Evolutionary conservation across 2,797 vertebrate species (phyloP).

Genomic region (Clarias fuscus): DNA sequence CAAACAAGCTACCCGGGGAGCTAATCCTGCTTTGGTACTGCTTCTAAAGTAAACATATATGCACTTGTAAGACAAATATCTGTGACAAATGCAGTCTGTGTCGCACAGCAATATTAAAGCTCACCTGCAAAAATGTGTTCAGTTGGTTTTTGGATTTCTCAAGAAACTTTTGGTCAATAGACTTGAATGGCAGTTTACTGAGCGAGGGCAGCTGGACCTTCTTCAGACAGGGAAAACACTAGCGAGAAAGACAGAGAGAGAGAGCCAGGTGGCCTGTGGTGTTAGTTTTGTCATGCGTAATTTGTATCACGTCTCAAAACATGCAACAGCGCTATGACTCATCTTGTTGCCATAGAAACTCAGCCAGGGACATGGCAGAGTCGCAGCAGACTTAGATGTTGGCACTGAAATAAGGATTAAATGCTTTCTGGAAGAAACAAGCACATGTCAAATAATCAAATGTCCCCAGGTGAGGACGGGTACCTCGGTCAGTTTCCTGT

Average conservation of each 20-base stretch:
- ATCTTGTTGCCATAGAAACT: conserved; percentile 50
- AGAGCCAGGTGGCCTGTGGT: background rate
- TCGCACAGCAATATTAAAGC: conserved; percentile 12
- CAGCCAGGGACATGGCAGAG: conserved; percentile 5
- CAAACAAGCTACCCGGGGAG: conserved; percentile 4
- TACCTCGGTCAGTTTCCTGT: conserved; percentile 97
- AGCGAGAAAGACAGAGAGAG: conserved; percentile 19
- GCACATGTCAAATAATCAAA: background rate
- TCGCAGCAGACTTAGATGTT: conserved; percentile 18
- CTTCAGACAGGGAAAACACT: conserved; percentile 96
- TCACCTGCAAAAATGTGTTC: conserved; percentile 95
- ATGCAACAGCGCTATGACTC: conserved; percentile 43
- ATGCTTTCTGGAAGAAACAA: background rate
- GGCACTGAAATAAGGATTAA: conserved; percentile 3
- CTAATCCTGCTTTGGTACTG: background rate
- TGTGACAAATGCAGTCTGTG: background rate
- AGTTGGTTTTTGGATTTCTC: conserved; percentile 97
- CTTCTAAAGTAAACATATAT: background rate
- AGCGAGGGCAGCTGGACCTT: conserved; percentile 96
- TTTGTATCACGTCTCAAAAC: conserved; percentile 38
- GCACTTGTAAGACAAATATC: background rate
- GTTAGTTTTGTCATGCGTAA: conserved; percentile 27
- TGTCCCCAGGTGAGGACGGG: background rate
- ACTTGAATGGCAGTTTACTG: conserved; percentile 99
- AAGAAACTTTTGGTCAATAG: conserved; percentile 96